These are phyloP conservation scores for Stenopsyche tienmushanensis DNA, from an alignment of 1,140 invertebrate species.

Conservation along the genomic window DNA sequence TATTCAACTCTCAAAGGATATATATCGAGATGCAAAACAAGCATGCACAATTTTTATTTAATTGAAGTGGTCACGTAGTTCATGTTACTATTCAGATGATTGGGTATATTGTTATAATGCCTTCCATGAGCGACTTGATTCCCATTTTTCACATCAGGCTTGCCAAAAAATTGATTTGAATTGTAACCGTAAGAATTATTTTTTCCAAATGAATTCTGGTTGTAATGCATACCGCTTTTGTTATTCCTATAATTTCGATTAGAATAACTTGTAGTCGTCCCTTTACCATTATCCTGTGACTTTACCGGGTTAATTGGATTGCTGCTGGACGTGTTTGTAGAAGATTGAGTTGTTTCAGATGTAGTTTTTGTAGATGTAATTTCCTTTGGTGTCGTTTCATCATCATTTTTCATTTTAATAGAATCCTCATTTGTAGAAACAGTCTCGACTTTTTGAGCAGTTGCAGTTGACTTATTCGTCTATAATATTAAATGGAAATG, in stretches of 20 bases:
- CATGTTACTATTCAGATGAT: slow-evolving; percentile 30
- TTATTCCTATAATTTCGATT: slow-evolving; percentile 17
- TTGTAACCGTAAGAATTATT: neutral
- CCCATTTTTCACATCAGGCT: slow-evolving; percentile 12
- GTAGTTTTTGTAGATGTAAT: neutral
- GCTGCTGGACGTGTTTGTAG: slow-evolving; percentile 7
- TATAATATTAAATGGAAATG: neutral
- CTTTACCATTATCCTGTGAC: neutral
- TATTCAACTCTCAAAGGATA: no score
- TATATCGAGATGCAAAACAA: slow-evolving; percentile 7
- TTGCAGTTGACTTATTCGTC: neutral
- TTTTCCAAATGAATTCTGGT: neutral
- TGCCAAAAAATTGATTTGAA: neutral
- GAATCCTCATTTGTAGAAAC: neutral
- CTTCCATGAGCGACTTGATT: neutral
- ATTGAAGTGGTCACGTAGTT: slow-evolving; percentile 35
- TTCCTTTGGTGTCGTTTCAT: neutral
- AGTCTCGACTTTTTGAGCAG: no score
- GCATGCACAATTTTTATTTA: slow-evolving; percentile 19
- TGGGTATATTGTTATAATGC: slow-evolving; percentile 13
- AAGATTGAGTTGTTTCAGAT: neutral
- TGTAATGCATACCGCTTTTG: slow-evolving; percentile 19
- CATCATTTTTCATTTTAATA: no score
- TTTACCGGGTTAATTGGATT: slow-evolving; percentile 18
- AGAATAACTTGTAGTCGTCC: slow-evolving; percentile 4